Evolutionary conservation across 2,797 vertebrate species (phyloP).

Genomic region (Enteromius paludinosus): DNA sequence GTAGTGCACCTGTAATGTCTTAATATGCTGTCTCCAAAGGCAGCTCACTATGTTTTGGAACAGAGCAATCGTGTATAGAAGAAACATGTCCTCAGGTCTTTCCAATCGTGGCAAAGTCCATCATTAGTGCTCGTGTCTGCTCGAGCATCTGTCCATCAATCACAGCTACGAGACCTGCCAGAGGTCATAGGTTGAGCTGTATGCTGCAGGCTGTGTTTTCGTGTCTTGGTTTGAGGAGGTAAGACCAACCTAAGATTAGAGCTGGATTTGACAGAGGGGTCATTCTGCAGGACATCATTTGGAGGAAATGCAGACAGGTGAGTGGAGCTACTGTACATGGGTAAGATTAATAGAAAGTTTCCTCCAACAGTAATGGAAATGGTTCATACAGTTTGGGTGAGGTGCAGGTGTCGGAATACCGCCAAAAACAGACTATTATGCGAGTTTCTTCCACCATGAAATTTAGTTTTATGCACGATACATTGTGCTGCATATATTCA

Average conservation of each 20-base stretch:
- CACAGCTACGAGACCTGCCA: not conserved
- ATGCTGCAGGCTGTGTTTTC: slow-evolving; percentile 19
- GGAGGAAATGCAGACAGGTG: slow-evolving; percentile 15
- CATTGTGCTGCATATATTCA: not conserved
- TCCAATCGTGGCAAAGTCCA: not conserved
- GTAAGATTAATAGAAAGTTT: slow-evolving; percentile 30
- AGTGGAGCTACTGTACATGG: not conserved
- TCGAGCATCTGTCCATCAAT: slow-evolving; percentile 29
- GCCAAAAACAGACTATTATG: not conserved
- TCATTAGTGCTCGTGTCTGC: slow-evolving; percentile 16
- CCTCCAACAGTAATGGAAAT: slow-evolving; percentile 13
- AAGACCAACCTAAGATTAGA: slow-evolving; percentile 44
- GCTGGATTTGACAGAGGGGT: slow-evolving; percentile 22
- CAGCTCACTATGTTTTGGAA: not conserved
- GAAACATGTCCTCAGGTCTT: slow-evolving; percentile 8
- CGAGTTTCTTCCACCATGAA: not conserved
- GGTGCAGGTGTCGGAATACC: not conserved
- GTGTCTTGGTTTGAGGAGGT: slow-evolving; percentile 13
- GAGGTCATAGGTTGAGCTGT: slow-evolving; percentile 12
- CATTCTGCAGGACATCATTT: slow-evolving; percentile 16
- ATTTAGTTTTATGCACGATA: not conserved
- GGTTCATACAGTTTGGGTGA: not conserved
- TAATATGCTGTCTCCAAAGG: not conserved
- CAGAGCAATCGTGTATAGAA: not conserved
- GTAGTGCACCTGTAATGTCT: not conserved